Evolutionary conservation across 2,888 invertebrate genomes (phyloP), one percentile per base, ranked within the genome.

Genomic region (Nyleta sp.): DNA sequence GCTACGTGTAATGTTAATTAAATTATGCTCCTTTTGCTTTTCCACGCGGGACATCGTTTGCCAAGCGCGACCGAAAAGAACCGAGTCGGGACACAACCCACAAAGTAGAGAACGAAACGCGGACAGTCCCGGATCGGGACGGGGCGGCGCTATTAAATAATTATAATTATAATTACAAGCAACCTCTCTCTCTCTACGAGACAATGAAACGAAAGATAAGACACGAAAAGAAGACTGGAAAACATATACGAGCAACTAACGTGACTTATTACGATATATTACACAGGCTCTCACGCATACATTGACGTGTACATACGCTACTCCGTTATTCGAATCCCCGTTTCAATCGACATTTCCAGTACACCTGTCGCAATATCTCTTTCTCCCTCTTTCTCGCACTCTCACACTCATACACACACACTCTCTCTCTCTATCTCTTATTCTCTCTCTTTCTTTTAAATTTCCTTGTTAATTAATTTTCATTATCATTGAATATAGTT

Each of bases 81-180:
- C 42, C 52, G 52, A 71, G 48, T 20, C 22, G 28, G 53, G 65
- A 60, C 42, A 33, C 57, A n/a, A n/a, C n/a, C n/a, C n/a, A n/a
- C n/a, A 68, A 42, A 68, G 15, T 35, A 50, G 46, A 15, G 24
- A 74, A 65, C 24, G 17, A 55, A 55, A 65, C 53, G 57, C 57
- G 22, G 42, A 35, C n/a, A 59, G 33, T 62, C 44, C 42, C 53
- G 46, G 52, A 65, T 20, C 28, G 44, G 62, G 62, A 38, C 48
- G 57, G 79, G 80, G 68, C 80, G 68, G 76, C 79, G 70, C 82
- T 78, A 81, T 74, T 57, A 80, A 84, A 84, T 74, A 76, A 82
- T 46, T 57, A 15, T 74, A 76, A 82, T 46, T 57, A 15, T 57
- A 57, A 48, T 80, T 80, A 78, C 80, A 74, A 80, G 76, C 80